Evolutionary conservation across 2,888 invertebrate genomes (phyloP), one percentile per base, ranked within the genome.

Genomic region (Meiosimyza platycephala): DNA sequence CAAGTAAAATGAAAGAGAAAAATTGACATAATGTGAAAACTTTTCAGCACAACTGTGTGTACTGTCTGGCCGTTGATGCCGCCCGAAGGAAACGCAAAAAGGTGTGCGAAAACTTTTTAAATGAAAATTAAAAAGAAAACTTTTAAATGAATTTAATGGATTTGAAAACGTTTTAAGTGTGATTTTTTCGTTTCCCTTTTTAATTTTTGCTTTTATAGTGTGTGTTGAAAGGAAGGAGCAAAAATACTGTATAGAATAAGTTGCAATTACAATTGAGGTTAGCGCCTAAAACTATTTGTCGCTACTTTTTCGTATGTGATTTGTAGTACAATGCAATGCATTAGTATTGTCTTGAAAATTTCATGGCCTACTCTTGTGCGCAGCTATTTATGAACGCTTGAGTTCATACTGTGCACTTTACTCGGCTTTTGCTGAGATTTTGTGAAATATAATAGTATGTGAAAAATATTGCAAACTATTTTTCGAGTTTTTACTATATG

Each of bases 101-200:
- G 52, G 54, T 66, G 66, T 54, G 66, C 28, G 54, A 57, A 59
- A 68, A 59, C 22, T 68, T 68, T 68, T 57, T 57, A 48, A 68
- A 68, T 68, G 57, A 57, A 57, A 68, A 57, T 59, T 68, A 59
- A 57, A 59, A 68, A 48, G 68, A 59, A 68, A 68, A 59, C 59
- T 68, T 68, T 40, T 50, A 68, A 59, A 68, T 68, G 47, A 59
- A 68, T 68, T 68, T 59, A 68, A 68, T 48, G 28, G 28, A 59
- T 28, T 66, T 51, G 66, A 66, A 66, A 66, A 52, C 54, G 54
- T 33, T 52, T 54, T 33, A 40, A 54, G n/a, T 2, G 66, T 15
- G 15, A 28, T 9, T 3, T 57, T 11, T 55, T 15, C 54, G 11
- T 1, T 57, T 57, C 18, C 0, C 2, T 28, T n/a, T 57, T 57